These are phyloP conservation scores for Nasonia giraulti DNA, from an alignment of 1,140 invertebrate genomes.

Conservation along the genomic window DNA sequence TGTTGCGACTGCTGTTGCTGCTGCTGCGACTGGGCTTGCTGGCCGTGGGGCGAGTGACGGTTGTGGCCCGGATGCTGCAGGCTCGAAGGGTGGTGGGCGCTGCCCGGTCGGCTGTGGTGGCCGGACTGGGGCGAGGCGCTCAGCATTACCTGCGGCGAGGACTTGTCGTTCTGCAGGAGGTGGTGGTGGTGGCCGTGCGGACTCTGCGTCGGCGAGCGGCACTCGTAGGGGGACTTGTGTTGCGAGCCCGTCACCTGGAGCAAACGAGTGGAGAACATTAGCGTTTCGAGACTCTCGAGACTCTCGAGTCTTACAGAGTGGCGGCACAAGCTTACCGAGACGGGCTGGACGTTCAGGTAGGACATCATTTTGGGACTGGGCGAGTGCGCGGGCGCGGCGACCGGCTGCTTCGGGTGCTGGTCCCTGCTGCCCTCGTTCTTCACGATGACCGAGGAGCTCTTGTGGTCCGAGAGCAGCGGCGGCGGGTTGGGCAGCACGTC, in stretches of 20 bases:
- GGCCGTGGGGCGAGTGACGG: conserved; percentile 72
- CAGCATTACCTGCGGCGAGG: not conserved
- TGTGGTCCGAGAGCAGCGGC: conserved; percentile 78
- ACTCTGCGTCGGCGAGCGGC: conserved; percentile 76
- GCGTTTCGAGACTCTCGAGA: not conserved
- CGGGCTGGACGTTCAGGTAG: conserved; percentile 77
- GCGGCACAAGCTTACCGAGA: conserved; percentile 60
- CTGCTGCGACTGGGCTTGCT: conserved; percentile 57
- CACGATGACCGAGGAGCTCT: conserved; percentile 86
- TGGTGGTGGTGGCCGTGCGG: conserved; percentile 69
- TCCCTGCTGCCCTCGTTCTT: conserved; percentile 78
- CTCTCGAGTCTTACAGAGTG: not conserved
- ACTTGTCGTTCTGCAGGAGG: conserved; percentile 58
- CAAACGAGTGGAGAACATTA: not conserved
- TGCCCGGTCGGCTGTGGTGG: conserved; percentile 49
- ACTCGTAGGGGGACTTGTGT: conserved; percentile 74
- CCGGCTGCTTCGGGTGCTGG: conserved; percentile 12
- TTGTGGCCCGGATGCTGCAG: conserved; percentile 62
- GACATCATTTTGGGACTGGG: conserved; percentile 80
- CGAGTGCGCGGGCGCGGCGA: conserved; percentile 76
- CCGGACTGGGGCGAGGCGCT: conserved; percentile 63
- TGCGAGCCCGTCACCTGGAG: conserved; percentile 55
- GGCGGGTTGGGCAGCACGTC: conserved; percentile 78
- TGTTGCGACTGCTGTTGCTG: conserved; percentile 68
- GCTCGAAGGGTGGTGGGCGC: conserved; percentile 51